Conservation (phyloP, 2,888 invertebrate genomes). For the Drosophila yooni region DNA sequence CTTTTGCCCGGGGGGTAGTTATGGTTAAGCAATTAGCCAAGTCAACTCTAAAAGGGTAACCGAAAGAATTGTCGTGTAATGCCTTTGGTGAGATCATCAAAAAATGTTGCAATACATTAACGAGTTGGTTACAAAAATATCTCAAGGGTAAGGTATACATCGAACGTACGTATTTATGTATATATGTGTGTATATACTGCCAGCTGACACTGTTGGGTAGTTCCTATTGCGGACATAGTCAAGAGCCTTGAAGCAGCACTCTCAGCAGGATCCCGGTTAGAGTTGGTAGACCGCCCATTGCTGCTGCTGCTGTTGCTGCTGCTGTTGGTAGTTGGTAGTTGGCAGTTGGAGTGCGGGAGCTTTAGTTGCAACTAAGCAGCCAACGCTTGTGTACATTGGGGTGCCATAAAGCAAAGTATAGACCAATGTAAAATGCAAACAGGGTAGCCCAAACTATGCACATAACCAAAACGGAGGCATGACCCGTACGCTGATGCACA, state of each 20-base stretch:
- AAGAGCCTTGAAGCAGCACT: conserved; percentile 52
- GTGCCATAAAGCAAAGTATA: conserved; percentile 79
- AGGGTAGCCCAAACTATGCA: conserved; percentile 62
- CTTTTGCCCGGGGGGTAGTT: conserved; percentile 37
- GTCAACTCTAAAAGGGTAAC: conserved; percentile 36
- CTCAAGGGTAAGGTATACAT: conserved; percentile 17
- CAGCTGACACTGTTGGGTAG: conserved; percentile 53
- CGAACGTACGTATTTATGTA: background rate
- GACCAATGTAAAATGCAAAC: conserved; percentile 79
- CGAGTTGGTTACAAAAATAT: conserved; percentile 29
- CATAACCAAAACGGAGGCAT: conserved; percentile 71
- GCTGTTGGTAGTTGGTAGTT: background rate
- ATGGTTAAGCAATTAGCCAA: conserved; percentile 55
- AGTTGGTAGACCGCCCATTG: conserved; percentile 40
- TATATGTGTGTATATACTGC: background rate
- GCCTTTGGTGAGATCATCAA: conserved; percentile 35
- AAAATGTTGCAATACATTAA: conserved; percentile 47
- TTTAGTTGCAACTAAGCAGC: conserved; percentile 23
- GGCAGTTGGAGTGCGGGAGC: conserved; percentile 26
- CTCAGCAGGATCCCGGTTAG: conserved; percentile 50
- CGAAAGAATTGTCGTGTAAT: conserved; percentile 36
- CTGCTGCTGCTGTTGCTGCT: conserved; percentile 11
- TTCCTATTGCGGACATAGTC: conserved; percentile 31
- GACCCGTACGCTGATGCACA: conserved; percentile 44
- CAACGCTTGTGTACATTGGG: conserved; percentile 67